Evolutionary conservation across 2,797 vertebrate species (phyloP), one percentile per base, ranked within the genome.

Genomic region (Rousettus madagascariensis): DNA sequence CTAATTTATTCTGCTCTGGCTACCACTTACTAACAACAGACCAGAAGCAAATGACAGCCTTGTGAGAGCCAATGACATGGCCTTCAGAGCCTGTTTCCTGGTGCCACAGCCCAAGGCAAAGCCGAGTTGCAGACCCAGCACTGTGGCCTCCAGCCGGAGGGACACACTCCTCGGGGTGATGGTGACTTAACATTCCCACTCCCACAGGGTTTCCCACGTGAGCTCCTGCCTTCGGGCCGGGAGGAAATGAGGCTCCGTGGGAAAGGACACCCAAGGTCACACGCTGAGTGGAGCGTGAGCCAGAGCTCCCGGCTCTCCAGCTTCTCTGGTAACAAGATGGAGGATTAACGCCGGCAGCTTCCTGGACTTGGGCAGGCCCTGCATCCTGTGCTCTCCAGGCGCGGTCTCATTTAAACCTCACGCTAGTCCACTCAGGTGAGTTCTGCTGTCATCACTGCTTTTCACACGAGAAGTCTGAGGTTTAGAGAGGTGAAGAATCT

Each of bases 221-320:
- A 86, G 51, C 22, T n/a, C 24, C 86, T 4, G 51, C 30, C 28
- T 5, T 15, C 49, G 30, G 36, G 51, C 69, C 8, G 4, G 17
- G 16, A 87, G 71, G 65, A 72, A 36, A n/a, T 1, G 53, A 79
- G 51, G 30, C 59, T 83, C 8, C 51, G 24, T 2, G 28, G 72
- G 71, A 69, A 92, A 93, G 59, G 65, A 91, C 53, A 43, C n/a
- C 28, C 74, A 86, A 94, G 92, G 95, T 77, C 80, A 53, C 59
- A 38, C 2, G 0, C 19, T 9, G 24, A 78, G 36, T 12, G 1
- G 22, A 22, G 55, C 12, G 13, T 6, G n/a, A 59, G 66, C 79
- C 33, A 43, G 30, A 38, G 63, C 20, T 82, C 55, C n/a, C 0
- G 1, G 77, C 38, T 51, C 91, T 75, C 66, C 0, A 0, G 41